Base-by-base conservation (phyloP, 2,113 vertebrate genomes). In the Myanophis thanlyinensis region DNA sequence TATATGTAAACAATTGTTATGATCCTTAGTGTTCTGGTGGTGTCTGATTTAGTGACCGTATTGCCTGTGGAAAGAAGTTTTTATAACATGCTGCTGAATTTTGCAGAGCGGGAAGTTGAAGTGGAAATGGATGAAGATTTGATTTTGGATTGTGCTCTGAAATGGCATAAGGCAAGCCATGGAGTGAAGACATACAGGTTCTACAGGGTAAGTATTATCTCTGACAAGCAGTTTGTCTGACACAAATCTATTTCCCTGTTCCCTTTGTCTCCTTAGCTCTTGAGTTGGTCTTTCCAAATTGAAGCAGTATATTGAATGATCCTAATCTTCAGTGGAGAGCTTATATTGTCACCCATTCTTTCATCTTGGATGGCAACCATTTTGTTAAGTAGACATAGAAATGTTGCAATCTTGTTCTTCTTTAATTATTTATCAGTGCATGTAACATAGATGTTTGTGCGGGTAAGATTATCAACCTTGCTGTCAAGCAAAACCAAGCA, bases 131-230 rank as follows among this genome's bases (percentile, higher is more conserved):
- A 94, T 27, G 93, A 92, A 15, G 93, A 94, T 84, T 22, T 94
- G 52, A 89, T 94, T 90, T 87, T 94, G 59, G 93, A 94, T 7
- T 94, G 93, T 85, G 89, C 85, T 73, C 46, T 94, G 91, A 40
- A 5, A 13, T 94, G 93, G 93, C 93, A 94, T 89, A 87, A 49
- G 1, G 22, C 27, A 35, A 88, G n/a, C 62, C 40, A 94, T 0
- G 89, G 91, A 1, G 49, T 48, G 11, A 92, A 62, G 46, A 53
- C 0, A 27, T 94, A 94, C 7, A 10, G 4, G 18, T 91, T 93
- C 51, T 93, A 46, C 51, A 80, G 90, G n/a, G 90, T 90, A 52
- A 47, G 92, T 20, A 40, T 27, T 23, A 23, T 25, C 44, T 48
- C 85, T 30, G 22, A 35, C 8, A 15, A 49, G 51, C n/a, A 18